Base-by-base conservation (phyloP, 2,888 invertebrate genomes). In the Zygogramma bicolorata region DNA sequence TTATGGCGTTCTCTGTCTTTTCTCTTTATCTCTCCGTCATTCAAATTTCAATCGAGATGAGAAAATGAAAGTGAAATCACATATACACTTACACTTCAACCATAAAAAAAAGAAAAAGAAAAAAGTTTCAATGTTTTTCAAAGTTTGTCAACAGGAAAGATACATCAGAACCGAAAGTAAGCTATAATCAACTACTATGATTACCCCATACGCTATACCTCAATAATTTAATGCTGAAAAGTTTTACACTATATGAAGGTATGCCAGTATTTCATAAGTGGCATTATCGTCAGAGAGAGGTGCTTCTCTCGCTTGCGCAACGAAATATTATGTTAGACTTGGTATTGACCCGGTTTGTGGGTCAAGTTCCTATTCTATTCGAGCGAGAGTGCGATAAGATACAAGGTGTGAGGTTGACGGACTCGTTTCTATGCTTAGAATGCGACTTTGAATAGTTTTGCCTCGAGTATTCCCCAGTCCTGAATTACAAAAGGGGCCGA, bases 331-430 rank as follows among this genome's bases (percentile, higher is more conserved):
- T 20, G 57, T 38, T 65, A 13, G 34, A 34, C 58, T 49, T 57
- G 70, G 20, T 65, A 65, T 70, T 70, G 70, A 65, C 70, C 70
- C 22, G 42, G 8, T 65, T 70, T 42, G 46, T 63, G 46, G 59
- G 70, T 62, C 70, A 70, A 70, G 70, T 70, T 70, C 58, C 22
- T 46, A 29, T 31, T 46, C 13, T 29, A 63, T 49, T 63, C 46
- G 13, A 63, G 63, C 29, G 20, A 63, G 63, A 63, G 31, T 63
- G n/a, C 53, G 53, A 46, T 29, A 63, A 46, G 63, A n/a, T 25
- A 18, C 46, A 63, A 63, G 49, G 49, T 63, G 63, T 46, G 63
- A 63, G 29, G 63, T 63, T 18, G 63, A 63, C 46, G 63, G 53
- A 53, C 53, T 22, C 27, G n/a, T 53, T 53, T 53, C 0, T 42